phyloP scores from a whole-genome alignment of 2,888 invertebrate species.

The Drosophila mimetica region DNA sequence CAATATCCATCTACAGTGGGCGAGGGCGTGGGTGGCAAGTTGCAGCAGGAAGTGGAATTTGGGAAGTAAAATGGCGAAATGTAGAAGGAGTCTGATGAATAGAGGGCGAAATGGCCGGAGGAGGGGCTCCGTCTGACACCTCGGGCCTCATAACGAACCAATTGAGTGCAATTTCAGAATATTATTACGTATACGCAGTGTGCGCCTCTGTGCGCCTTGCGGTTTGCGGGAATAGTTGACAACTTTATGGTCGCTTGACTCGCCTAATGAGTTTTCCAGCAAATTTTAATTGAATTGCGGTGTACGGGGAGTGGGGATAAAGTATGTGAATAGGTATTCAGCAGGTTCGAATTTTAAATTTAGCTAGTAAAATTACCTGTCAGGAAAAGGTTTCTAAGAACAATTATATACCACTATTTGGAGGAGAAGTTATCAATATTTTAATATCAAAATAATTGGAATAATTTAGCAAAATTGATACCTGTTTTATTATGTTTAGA shows the following conservation, averaged over 20 bases:
- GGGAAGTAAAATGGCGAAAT: not conserved
- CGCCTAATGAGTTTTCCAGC: slow-evolving; percentile 62
- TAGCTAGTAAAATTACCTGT: not conserved
- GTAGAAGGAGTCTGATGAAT: slow-evolving; percentile 22
- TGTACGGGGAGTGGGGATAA: not conserved
- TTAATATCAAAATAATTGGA: not conserved
- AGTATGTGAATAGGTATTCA: slow-evolving; percentile 9
- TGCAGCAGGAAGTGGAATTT: slow-evolving; percentile 22
- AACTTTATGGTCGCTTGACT: slow-evolving; percentile 69
- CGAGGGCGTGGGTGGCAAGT: not conserved
- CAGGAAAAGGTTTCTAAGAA: not conserved
- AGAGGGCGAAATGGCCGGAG: not conserved
- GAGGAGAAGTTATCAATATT: not conserved
- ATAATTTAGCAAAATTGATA: too few species aligned
- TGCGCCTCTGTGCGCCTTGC: slow-evolving; percentile 14
- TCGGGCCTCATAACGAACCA: slow-evolving; percentile 70
- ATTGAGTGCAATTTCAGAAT: slow-evolving; percentile 75
- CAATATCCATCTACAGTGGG: slow-evolving; percentile 20
- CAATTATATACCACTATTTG: not conserved
- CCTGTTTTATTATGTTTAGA: too few species aligned
- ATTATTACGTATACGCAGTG: slow-evolving; percentile 69
- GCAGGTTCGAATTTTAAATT: not conserved
- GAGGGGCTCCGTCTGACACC: slow-evolving; percentile 44
- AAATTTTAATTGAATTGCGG: slow-evolving; percentile 42
- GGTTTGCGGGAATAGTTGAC: slow-evolving; percentile 40